phyloP scores from a whole-genome alignment of 1,140 invertebrate species.

The Calycopis cecrops region DNA sequence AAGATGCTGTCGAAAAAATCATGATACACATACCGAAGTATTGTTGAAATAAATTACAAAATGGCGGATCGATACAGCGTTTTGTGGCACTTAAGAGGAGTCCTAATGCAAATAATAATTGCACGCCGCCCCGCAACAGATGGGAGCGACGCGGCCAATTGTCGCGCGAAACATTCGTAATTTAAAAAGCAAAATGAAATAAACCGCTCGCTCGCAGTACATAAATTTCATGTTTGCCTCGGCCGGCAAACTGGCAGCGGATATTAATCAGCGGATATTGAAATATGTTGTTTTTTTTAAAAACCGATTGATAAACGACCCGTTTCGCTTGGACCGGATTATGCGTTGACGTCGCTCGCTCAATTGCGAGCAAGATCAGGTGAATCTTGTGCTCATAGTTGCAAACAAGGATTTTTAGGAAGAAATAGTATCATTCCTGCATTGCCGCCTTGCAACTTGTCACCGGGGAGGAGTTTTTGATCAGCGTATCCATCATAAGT shows the following conservation, averaged over 20 bases:
- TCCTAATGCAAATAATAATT: conserved; percentile 68
- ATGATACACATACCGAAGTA: not conserved
- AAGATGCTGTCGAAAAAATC: no score
- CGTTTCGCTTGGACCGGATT: conserved; percentile 54
- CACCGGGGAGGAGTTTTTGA: no score
- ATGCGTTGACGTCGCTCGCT: conserved; percentile 63
- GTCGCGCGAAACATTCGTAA: conserved; percentile 70
- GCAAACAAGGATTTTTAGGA: no score
- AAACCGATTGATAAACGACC: conserved; percentile 67
- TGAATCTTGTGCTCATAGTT: no score
- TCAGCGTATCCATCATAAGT: no score
- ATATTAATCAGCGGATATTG: conserved; percentile 75
- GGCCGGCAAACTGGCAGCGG: conserved; percentile 64
- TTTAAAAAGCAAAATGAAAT: conserved; percentile 73
- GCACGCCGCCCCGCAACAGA: conserved; percentile 61
- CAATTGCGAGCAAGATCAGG: conserved; percentile 50
- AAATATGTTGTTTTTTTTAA: conserved; percentile 71
- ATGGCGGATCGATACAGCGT: conserved; percentile 13
- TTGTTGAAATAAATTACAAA: conserved; percentile 5
- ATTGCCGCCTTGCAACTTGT: no score
- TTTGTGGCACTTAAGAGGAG: conserved; percentile 27
- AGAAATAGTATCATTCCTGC: no score
- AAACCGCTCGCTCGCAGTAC: conserved; percentile 70
- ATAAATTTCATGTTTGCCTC: conserved; percentile 73
- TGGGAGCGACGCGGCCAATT: conserved; percentile 63